Base-by-base conservation (phyloP, 2,113 vertebrate species). In the Mobula hypostoma region DNA sequence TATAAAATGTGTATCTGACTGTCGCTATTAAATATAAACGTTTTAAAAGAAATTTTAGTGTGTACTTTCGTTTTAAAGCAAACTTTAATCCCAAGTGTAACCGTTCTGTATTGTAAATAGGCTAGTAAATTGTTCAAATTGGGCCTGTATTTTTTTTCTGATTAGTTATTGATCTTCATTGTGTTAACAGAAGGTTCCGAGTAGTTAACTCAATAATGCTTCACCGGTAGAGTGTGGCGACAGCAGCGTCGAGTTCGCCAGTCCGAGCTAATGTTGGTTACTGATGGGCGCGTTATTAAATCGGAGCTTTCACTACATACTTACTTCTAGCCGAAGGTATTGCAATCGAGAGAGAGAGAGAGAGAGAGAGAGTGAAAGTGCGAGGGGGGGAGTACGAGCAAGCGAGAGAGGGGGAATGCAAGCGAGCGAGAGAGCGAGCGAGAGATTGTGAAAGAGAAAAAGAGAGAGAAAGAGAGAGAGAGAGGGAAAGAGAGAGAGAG, bases 251-350 rank as follows among this genome's bases (percentile, higher is more conserved):
- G 87, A 8, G 8, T 58, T 66, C 27, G 29, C 14, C 61, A 21
- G 68, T 15, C 90, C 3, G 32, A 72, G 21, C 17, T 32, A 21
- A 72, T 1, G 40, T 68, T 74, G 90, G 19, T 72, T 74, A 36
- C 90, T 74, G 90, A 93, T 48, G 48, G 68, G 36, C 90, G 66
- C 58, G 90, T 74, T 93, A 74, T 66, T n/a, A 63, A 68, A 48
- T 29, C 21, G 19, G 40, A 56, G 61, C n/a, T 92, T 36, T 92
- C 88, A 70, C 24, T 92, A 24, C n/a, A n/a, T 70, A 17, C 88
- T 21, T 72, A 70, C 88, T 40, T 11, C 7, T 61, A 91, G 61
- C 63, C 88, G 32, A 93, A 74, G 90, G 90, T 40, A 93, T 48
- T 93, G 68, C 36, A 93, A 40, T 48, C 32, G n/a, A 12, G 68